Percentiles rank a stretch among this genome's conserved stretches.
Evolutionary conservation across 2,888 invertebrate genomes (phyloP).

Genomic region (Eumacrocentrus americanus): DNA sequence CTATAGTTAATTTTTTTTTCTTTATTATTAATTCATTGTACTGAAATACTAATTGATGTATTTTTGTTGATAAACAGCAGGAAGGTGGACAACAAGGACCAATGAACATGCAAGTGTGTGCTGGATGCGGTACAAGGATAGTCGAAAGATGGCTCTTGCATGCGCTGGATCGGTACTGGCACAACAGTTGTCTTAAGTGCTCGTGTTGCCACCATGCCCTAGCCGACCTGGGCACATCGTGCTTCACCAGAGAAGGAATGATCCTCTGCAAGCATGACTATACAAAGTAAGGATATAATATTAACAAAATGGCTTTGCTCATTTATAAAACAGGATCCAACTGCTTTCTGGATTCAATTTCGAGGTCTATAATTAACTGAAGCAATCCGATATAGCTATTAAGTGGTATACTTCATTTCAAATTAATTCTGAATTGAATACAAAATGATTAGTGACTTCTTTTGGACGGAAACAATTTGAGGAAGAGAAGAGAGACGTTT

Average conservation of each 20-base stretch:
- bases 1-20: not conserved
- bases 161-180: constrained; percentile 95
- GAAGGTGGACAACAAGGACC: constrained; percentile 56
- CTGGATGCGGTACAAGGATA: constrained; percentile 91
- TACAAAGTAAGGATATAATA: constrained; percentile 82
- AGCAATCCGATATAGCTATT: no score
- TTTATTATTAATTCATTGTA: not conserved
- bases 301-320: no score
- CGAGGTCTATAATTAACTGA: not conserved
- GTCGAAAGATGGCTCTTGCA: constrained; percentile 89
- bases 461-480: no score
- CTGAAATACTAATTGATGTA: not conserved
- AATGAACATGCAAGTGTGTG: constrained; percentile 75
- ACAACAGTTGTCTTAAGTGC: constrained; percentile 94
- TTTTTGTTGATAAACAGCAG: no score
- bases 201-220: constrained; percentile 87
- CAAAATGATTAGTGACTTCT: no score
- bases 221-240: constrained; percentile 89
- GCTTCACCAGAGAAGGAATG: constrained; percentile 92
- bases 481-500: no score
- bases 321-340: no score
- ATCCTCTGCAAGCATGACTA: constrained; percentile 96
- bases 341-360: not conserved
- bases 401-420: no score
- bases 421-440: no score